Evolutionary conservation across 2,888 invertebrate genomes (phyloP).

Genomic region (Tetragnatha montana): DNA sequence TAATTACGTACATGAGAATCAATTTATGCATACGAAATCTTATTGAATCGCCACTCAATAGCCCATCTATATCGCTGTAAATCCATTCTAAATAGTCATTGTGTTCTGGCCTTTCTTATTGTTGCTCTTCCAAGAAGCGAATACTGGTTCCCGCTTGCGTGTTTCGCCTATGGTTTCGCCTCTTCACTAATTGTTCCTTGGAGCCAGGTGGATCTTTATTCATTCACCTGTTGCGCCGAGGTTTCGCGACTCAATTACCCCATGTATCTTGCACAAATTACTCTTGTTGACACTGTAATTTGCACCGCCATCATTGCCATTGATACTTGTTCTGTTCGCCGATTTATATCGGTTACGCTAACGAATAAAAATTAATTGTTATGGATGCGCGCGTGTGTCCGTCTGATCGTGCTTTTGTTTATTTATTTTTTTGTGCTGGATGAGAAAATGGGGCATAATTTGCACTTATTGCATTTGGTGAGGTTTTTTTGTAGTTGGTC

Average conservation of each 20-base stretch:
- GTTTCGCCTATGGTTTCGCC: neutral
- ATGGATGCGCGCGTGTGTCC: neutral
- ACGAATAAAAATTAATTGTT: constrained; percentile 11
- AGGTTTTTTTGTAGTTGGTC: too few species aligned
- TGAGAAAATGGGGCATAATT: neutral
- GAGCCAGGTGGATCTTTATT: constrained; percentile 20
- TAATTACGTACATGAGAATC: too few species aligned
- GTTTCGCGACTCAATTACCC: constrained; percentile 16
- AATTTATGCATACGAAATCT: too few species aligned
- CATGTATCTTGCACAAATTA: constrained; percentile 1
- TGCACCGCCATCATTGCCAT: neutral
- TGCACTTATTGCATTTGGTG: too few species aligned
- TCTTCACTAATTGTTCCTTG: neutral
- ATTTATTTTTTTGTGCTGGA: neutral
- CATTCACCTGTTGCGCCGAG: constrained; percentile 22
- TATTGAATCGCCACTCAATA: too few species aligned
- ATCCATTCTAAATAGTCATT: too few species aligned
- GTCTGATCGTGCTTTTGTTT: neutral
- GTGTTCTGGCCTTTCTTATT: too few species aligned
- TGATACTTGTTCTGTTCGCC: neutral
- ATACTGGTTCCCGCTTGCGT: constrained; percentile 16
- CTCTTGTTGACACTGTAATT: constrained; percentile 41
- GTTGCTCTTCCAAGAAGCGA: neutral
- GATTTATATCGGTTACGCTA: neutral
- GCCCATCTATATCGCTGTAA: too few species aligned